A percentile compares a stretch with the other conserved stretches of the same genome.
Evolutionary conservation across 1,140 invertebrate species (phyloP).

Genomic region (Chionoecetes opilio): DNA sequence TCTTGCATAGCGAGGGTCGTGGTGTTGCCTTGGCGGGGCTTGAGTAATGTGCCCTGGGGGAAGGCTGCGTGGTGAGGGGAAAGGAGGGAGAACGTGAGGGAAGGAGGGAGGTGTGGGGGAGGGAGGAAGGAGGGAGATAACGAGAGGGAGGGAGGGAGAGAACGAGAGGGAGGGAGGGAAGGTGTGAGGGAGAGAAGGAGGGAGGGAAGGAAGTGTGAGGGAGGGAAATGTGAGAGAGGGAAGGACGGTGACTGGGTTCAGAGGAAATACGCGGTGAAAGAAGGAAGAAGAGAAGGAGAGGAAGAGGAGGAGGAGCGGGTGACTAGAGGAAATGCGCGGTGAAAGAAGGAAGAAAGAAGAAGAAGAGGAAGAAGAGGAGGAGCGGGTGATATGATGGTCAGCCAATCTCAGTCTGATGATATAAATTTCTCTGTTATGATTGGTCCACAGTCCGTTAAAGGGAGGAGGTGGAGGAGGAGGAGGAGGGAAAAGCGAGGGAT

Average conservation of each 20-base stretch:
- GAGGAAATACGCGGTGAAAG: background rate
- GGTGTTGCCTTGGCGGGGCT: too few relatives aligned
- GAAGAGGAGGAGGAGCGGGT: background rate
- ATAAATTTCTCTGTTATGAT: background rate
- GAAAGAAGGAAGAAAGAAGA: background rate
- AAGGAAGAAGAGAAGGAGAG: background rate
- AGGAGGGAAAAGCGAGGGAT: background rate
- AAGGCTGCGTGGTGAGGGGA: too few relatives aligned
- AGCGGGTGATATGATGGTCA: background rate
- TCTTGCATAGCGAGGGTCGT: too few relatives aligned
- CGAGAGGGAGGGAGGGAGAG: too few relatives aligned
- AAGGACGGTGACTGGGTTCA: too few relatives aligned
- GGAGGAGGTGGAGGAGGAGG: conserved; percentile 6
- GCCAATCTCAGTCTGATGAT: background rate
- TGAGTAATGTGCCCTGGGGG: too few relatives aligned
- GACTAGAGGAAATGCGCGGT: too few relatives aligned
- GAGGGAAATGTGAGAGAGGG: background rate
- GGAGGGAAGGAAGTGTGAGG: background rate
- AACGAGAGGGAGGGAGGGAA: too few relatives aligned
- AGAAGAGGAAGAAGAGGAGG: background rate
- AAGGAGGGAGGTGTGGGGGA: too few relatives aligned
- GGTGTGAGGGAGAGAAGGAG: too few relatives aligned
- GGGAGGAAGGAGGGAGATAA: too few relatives aligned
- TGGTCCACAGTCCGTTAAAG: background rate
- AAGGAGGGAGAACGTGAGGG: too few relatives aligned